Conservation (phyloP, 1,140 invertebrate species). For the Musca domestica region DNA sequence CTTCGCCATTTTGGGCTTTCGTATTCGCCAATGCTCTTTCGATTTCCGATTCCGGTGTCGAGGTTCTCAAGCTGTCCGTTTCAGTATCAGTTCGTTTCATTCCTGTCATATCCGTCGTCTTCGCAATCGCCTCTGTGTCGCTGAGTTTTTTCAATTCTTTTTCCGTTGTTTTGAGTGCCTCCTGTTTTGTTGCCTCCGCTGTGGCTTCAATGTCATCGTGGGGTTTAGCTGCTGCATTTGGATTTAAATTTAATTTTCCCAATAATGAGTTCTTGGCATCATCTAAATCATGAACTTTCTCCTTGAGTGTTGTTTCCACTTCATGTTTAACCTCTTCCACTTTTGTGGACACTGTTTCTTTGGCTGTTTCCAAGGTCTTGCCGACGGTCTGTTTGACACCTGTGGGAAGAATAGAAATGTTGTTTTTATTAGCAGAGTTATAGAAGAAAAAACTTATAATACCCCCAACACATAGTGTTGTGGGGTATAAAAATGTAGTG, state of each 20-base stretch:
- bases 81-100: conserved; percentile 29
- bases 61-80: conserved; percentile 49
- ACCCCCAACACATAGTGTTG: too few species aligned
- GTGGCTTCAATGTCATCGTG: neutral
- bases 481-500: neutral
- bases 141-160: neutral
- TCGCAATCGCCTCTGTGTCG: neutral
- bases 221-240: neutral
- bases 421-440: neutral
- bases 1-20: neutral
- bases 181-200: neutral
- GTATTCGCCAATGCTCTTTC: conserved; percentile 41
- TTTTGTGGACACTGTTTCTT: conserved; percentile 44
- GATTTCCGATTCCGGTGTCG: conserved; percentile 50
- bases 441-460: neutral
- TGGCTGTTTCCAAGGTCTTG: conserved; percentile 40
- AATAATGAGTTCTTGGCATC: conserved; percentile 44
- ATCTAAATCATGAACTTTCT: conserved; percentile 39
- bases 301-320: conserved; percentile 44
- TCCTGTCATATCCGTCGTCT: neutral
- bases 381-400: conserved; percentile 37
- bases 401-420: conserved; percentile 24
- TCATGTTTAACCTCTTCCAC: conserved; percentile 47
- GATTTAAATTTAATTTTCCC: conserved; percentile 40
- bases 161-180: neutral